Conservation (phyloP, 1,140 invertebrate species). For the Diuraphis noxia region DNA sequence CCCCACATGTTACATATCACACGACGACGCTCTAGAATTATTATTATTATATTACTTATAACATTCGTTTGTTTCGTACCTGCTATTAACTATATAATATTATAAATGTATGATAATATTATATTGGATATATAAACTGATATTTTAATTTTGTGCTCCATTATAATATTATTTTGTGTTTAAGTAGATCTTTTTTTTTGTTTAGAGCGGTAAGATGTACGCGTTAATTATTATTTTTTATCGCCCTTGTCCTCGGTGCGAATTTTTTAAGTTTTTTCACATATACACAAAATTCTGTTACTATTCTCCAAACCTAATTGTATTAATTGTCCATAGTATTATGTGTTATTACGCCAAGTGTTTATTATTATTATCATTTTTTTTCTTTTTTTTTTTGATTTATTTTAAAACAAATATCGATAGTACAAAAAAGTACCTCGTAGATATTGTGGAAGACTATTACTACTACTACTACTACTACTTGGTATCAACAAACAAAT, state of each 20-base stretch:
- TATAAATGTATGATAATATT: constrained; percentile 10
- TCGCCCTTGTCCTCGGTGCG: constrained; percentile 49
- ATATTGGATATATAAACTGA: background rate
- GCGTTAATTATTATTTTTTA: constrained; percentile 43
- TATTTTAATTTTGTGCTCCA: background rate
- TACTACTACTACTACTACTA: constrained; percentile 45
- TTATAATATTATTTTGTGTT: constrained; percentile 33
- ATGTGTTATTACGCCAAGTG: constrained; percentile 41
- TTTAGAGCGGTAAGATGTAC: background rate
- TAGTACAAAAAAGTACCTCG: constrained; percentile 53
- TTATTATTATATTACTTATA: constrained; percentile 26
- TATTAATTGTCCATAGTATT: constrained; percentile 30
- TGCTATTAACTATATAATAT: constrained; percentile 1
- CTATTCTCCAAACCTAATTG: background rate
- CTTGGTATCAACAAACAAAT: constrained; percentile 44
- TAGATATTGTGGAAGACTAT: constrained; percentile 49
- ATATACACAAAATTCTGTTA: constrained; percentile 31
- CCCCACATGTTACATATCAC: constrained; percentile 50
- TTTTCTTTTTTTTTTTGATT: constrained; percentile 36
- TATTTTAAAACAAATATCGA: constrained; percentile 52
- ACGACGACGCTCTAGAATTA: constrained; percentile 53
- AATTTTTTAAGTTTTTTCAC: constrained; percentile 52
- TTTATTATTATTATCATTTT: constrained; percentile 36
- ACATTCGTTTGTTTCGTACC: constrained; percentile 41
- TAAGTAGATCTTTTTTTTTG: background rate